These are phyloP conservation scores for Trachymyrmex septentrionalis DNA, from an alignment of 1,140 invertebrate species.

Conservation along the genomic window DNA sequence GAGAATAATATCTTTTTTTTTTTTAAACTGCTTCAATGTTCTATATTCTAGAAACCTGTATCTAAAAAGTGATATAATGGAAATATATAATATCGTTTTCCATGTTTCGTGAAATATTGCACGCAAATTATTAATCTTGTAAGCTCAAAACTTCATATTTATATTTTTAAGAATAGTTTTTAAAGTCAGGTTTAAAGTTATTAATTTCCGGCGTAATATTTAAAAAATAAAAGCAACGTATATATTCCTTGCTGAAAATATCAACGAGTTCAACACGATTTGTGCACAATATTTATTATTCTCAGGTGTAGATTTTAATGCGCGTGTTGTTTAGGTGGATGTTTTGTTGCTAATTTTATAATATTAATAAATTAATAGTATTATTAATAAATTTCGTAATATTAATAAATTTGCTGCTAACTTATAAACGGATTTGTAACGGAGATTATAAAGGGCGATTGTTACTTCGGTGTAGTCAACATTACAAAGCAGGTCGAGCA, in stretches of 20 bases:
- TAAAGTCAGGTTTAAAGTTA: not conserved
- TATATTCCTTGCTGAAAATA: not conserved
- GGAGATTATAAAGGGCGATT: not conserved
- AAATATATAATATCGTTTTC: not conserved
- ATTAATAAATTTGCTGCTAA: not conserved
- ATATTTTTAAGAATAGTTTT: not conserved
- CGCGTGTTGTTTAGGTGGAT: not conserved
- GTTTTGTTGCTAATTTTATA: conserved; percentile 19
- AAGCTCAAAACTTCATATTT: not conserved
- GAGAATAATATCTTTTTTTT: not conserved
- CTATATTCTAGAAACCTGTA: not conserved
- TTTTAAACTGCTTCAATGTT: not conserved
- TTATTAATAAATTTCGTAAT: not conserved
- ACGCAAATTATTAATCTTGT: not conserved
- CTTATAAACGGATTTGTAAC: not conserved
- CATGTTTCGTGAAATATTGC: not conserved
- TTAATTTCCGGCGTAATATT: not conserved
- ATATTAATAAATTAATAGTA: not conserved
- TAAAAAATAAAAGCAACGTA: not conserved
- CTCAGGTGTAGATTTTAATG: not conserved
- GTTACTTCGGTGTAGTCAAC: conserved; percentile 2
- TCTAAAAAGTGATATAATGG: not conserved
- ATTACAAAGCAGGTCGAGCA: not conserved
- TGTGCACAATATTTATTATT: not conserved
- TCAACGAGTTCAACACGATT: not conserved